phyloP scores from a whole-genome alignment of 1,140 invertebrate species.

The Zaprionus gabonicus region DNA sequence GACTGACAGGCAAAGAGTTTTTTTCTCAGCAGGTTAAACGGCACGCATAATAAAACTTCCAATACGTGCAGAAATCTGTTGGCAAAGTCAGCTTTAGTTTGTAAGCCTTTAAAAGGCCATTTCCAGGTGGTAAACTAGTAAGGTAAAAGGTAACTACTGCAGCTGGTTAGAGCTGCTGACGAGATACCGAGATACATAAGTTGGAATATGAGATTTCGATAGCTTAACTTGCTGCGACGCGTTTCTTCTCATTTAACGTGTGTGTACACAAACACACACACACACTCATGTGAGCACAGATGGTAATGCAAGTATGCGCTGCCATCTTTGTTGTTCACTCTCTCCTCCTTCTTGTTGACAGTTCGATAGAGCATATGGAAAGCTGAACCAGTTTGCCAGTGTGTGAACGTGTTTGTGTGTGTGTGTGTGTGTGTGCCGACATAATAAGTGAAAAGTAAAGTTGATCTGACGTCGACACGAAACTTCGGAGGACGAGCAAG shows the following conservation, averaged over 20 bases:
- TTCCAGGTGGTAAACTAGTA: background rate
- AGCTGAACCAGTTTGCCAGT: conserved; percentile 28
- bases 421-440: conserved; percentile 36
- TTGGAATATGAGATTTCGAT: conserved; percentile 6
- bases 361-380: conserved; percentile 41
- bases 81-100: conserved; percentile 1
- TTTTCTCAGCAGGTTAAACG: background rate
- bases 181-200: background rate
- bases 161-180: conserved; percentile 5
- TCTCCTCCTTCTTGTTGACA: conserved; percentile 44
- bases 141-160: background rate
- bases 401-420: background rate
- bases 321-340: conserved; percentile 33
- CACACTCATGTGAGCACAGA: conserved; percentile 3
- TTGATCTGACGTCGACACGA: conserved; percentile 56
- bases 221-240: conserved; percentile 6
- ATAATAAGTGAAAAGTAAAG: conserved; percentile 47
- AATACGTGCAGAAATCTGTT: background rate
- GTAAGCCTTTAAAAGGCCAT: conserved; percentile 2
- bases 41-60: conserved; percentile 2
- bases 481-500: conserved; percentile 35
- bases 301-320: conserved; percentile 24
- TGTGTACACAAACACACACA: background rate
- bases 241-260: conserved; percentile 14
- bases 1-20: background rate